phyloP scores from a whole-genome alignment of 2,888 invertebrate genomes.

The Erebia epiphron region DNA sequence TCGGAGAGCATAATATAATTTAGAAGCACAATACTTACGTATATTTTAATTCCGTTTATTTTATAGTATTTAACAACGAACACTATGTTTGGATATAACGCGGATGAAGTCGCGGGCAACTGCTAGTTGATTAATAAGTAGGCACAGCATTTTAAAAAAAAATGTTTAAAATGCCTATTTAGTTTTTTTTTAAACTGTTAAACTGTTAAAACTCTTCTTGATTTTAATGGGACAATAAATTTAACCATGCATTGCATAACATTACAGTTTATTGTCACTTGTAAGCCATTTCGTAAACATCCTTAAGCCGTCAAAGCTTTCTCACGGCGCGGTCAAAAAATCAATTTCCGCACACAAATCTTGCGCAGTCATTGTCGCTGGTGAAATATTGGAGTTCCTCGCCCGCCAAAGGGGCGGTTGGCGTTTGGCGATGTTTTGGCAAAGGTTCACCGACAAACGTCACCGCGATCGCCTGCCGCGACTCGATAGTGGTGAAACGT shows the following conservation, averaged over 20 bases:
- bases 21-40: too few species aligned
- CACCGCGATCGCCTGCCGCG: conserved; percentile 61
- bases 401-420: conserved; percentile 55
- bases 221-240: not conserved
- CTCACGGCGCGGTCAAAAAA: conserved; percentile 75
- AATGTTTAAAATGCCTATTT: too few species aligned
- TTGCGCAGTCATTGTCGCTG: conserved; percentile 75
- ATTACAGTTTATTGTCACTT: conserved; percentile 60
- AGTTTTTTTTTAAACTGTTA: not conserved
- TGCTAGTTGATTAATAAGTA: too few species aligned
- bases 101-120: too few species aligned
- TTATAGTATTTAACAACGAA: too few species aligned
- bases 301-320: conserved; percentile 76
- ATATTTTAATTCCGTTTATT: too few species aligned
- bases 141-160: conserved; percentile 5
- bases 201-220: not conserved
- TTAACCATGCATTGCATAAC: conserved; percentile 38
- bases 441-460: conserved; percentile 62
- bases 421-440: conserved; percentile 51
- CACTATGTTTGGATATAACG: too few species aligned
- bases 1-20: too few species aligned
- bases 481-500: conserved; percentile 73
- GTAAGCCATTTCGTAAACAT: conserved; percentile 59
- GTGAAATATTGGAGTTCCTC: conserved; percentile 64
- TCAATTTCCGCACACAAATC: conserved; percentile 83